A percentile compares a stretch with the other conserved stretches of the same genome.
phyloP scores from a whole-genome alignment of 2,797 vertebrate genomes.

The Lacerta bilineata region DNA sequence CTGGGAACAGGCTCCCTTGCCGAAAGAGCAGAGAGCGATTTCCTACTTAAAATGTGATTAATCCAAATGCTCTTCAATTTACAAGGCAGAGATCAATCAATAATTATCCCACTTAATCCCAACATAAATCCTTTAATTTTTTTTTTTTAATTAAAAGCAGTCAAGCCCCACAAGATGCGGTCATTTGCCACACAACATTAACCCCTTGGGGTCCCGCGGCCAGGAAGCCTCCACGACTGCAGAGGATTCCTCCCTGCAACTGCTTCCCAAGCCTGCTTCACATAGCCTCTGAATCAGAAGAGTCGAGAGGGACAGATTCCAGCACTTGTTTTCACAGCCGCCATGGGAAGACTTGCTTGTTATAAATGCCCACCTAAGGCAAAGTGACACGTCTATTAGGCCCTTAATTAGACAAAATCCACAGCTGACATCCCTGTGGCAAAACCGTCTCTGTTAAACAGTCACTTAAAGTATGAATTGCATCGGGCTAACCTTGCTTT shows the following conservation, averaged over 20 bases:
- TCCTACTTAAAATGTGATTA: constrained; percentile 78
- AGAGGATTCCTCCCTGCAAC: constrained; percentile 52
- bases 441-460: constrained; percentile 45
- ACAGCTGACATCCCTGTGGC: constrained; percentile 38
- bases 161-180: constrained; percentile 63
- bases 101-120: constrained; percentile 79
- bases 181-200: constrained; percentile 69
- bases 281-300: not conserved
- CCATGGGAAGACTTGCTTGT: constrained; percentile 25
- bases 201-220: constrained; percentile 49
- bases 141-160: constrained; percentile 81
- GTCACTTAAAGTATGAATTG: constrained; percentile 31
- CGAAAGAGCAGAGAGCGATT: constrained; percentile 67
- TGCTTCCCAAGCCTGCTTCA: not conserved
- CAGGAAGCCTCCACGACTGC: constrained; percentile 35
- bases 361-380: not conserved
- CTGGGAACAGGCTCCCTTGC: constrained; percentile 64
- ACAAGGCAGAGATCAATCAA: constrained; percentile 78
- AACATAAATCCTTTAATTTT: constrained; percentile 78
- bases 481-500: not conserved
- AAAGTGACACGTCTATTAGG: not conserved
- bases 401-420: constrained; percentile 54
- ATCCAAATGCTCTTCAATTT: constrained; percentile 79
- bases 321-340: constrained; percentile 26
- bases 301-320: not conserved